A percentile compares a stretch with the other conserved stretches of the same genome.
phyloP scores from a whole-genome alignment of 2,113 vertebrate genomes.

The Siphamia tubifer region DNA sequence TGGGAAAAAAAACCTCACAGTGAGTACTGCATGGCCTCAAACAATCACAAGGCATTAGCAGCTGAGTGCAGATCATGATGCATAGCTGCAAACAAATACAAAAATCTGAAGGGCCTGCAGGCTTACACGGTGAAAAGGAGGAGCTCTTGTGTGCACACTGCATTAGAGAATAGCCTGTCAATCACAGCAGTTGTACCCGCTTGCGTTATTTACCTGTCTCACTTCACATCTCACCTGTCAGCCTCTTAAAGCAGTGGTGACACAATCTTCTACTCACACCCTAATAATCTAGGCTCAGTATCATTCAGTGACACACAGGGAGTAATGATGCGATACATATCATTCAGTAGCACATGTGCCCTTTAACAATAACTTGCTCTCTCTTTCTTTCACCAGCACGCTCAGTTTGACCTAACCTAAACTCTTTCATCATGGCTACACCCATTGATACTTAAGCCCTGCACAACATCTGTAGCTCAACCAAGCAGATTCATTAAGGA shows the following conservation, averaged over 20 bases:
- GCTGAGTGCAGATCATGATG: conserved; percentile 50
- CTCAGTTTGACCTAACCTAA: conserved; percentile 6
- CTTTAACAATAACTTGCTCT: conserved; percentile 2
- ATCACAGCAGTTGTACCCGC: conserved; percentile 13
- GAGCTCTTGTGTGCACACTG: not conserved
- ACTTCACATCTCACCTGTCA: conserved; percentile 38
- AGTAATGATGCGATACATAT: conserved; percentile 7
- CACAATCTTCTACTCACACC: not conserved
- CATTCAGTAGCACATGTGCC: conserved; percentile 10
- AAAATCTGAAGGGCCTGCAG: conserved; percentile 22
- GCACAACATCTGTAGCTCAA: conserved; percentile 42
- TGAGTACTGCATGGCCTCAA: conserved; percentile 57
- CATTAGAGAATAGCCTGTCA: conserved; percentile 16
- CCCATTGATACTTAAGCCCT: conserved; percentile 43
- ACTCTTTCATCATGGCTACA: conserved; percentile 24
- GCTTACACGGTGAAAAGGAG: not conserved
- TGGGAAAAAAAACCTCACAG: conserved; percentile 54
- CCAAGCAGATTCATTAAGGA: conserved; percentile 61
- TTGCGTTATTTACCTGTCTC: conserved; percentile 6
- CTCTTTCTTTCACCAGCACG: not conserved
- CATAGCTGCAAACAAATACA: conserved; percentile 55
- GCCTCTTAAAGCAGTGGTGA: conserved; percentile 13
- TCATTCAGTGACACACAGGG: conserved; percentile 11
- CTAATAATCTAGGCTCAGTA: conserved; percentile 4
- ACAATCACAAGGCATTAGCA: conserved; percentile 76